Base-by-base conservation (phyloP, 23 tunicate genomes). In the Ascidia mentula region DNA sequence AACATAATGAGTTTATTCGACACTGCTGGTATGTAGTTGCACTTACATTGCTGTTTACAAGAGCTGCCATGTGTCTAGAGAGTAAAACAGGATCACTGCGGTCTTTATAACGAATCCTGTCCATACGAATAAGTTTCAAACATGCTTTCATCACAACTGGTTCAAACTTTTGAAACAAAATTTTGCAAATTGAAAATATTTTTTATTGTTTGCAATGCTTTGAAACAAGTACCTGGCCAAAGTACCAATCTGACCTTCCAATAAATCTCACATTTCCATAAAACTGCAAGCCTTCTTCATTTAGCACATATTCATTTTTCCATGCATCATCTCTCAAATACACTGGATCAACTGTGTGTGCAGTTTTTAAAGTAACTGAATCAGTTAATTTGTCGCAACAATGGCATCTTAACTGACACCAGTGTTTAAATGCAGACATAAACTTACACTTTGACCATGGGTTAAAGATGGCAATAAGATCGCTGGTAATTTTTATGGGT, bases 261-360 rank as follows among this genome's bases (percentile, higher is more conserved):
- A 88, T 83, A 9, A 84, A 38, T 39, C 69, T 59, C 5, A 79
- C 42, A 28, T 74, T 75, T 7, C 98, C 98, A 72, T 84, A 93
- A 73, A 84, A 93, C 75, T 84, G 98, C 76, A 79, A 32, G 0
- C 98, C 98, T 24, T 82, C 69, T 34, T 93, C 98, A 77, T 93
- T 88, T 38, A 93, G 36, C 22, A 93, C 87, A 72, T 93, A 93
- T 78, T 93, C 98, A 6, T 93, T 32, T 72, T 87, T 84, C 98
- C 98, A 93, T 36, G 59, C 69, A 13, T 93, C 94, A 37, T 84
- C 80, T 59, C 81, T 40, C 93, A 93, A 84, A 71, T 93, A 93
- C 13, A 93, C 98, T 2, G 82, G 91, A 38, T 93, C 98, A 69
- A n/a, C 98, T 93, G 34, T 36, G 37, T n/a, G n/a, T n/a, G n/a